Percentiles rank a stretch among this genome's conserved stretches.
phyloP scores from a whole-genome alignment of 2,888 invertebrate genomes.

The Drosophila austrosaltans region DNA sequence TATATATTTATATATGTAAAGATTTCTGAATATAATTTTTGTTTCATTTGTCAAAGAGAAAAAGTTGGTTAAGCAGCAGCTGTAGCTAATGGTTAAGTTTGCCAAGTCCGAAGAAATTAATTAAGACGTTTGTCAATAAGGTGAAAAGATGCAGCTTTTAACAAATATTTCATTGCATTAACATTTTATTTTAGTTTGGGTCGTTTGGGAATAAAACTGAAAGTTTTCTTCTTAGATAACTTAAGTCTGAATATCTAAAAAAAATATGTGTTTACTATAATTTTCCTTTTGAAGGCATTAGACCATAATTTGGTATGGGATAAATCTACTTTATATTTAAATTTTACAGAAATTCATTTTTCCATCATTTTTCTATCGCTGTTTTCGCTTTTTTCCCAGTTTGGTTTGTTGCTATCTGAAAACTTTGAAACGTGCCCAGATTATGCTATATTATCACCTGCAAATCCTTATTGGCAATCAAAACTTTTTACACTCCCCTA shows the following conservation, averaged over 20 bases:
- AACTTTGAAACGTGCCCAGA: constrained; percentile 68
- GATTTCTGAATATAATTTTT: constrained; percentile 67
- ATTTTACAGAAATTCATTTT: neutral
- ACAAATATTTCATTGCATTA: too few species aligned
- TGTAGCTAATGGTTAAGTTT: constrained; percentile 49
- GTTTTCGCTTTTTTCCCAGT: constrained; percentile 8
- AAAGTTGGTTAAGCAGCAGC: constrained; percentile 47
- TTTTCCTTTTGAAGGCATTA: too few species aligned
- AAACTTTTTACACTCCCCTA: constrained; percentile 63
- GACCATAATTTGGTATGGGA: neutral
- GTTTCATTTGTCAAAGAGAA: constrained; percentile 18
- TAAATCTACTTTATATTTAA: neutral
- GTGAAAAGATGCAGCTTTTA: neutral
- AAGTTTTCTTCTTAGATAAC: too few species aligned
- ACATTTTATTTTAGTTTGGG: too few species aligned
- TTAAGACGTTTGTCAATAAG: constrained; percentile 51
- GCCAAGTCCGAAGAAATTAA: constrained; percentile 50
- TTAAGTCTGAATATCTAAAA: too few species aligned
- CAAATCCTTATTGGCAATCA: constrained; percentile 81
- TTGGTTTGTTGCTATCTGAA: constrained; percentile 8
- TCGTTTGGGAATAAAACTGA: too few species aligned
- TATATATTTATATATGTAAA: constrained; percentile 34
- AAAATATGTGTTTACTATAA: too few species aligned
- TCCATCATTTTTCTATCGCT: neutral
- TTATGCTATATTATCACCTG: constrained; percentile 81